Base-by-base conservation (phyloP, 1,140 invertebrate species). In the Nasonia vitripennis region DNA sequence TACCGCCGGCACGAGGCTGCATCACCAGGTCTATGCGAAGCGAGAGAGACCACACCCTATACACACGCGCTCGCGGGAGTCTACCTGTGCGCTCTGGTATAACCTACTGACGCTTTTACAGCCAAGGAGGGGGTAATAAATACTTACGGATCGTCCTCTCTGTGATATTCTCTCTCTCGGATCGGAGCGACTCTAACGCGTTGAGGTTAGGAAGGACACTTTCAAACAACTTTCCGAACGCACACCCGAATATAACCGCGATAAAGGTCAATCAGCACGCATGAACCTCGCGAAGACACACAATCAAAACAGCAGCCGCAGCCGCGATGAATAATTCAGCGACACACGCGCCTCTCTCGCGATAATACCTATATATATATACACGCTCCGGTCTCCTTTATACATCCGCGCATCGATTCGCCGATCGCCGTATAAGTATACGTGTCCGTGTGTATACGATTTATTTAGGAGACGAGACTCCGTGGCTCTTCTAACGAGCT, bases 21-120 rank as follows among this genome's bases (percentile, higher is more conserved):
- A n/a, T 62, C 55, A n/a, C 55, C 55, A 62, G 55, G 55, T 62
- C 55, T 62, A 2, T 55, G 2, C 12, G 17, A 62, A 1, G 6
- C n/a, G 55, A 55, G 48, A 51, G 55, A 70, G 78, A 34, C 78
- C 78, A 80, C 78, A 80, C 78, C 78, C 78, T 80, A 6, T 62
- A 51, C 48, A 14, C 48, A 51, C 48, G 20, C 55, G 20, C 55
- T 7, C 4, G 55, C 55, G 0, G 17, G 17, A 37, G 20, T 62
- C 17, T 62, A 55, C 51, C 51, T 78, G 77, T 78, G 17, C n/a
- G 12, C n/a, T n/a, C 4, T 34, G 74, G 2, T 31, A n/a, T 23
- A 45, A 17, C 0, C 45, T 27, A 55, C 48, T 17, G 10, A 12
- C 10, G 27, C 48, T 75, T 75, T 45, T 3, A n/a, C 45, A 12